Evolutionary conservation across 2,888 invertebrate species (phyloP), one percentile per base, ranked within the genome.

Genomic region (Orthonychiurus folsomi): DNA sequence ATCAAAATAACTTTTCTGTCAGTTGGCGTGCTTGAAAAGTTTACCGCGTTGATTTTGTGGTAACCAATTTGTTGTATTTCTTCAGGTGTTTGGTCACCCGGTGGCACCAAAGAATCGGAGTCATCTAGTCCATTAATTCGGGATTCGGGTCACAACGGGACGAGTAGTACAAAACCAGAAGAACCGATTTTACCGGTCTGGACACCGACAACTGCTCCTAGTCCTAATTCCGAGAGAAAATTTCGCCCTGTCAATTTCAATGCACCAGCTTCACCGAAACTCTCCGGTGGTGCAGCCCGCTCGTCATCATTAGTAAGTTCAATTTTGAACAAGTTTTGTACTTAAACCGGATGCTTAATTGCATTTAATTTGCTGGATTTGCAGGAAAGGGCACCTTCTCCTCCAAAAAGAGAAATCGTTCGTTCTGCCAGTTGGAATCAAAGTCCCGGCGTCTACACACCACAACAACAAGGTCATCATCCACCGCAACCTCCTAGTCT

Each of bases 221-320:
- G 89, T 74, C 89, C 90, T 50, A 82, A 82, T 60, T 79, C 83
- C 27, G 85, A 86, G 70, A 82, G 87, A 72, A 90, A 89, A 78
- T 91, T 89, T 80, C 83, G 87, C 66, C 88, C 91, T 3, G 86
- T 91, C 56, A 85, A 80, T 73, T 87, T 87, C 73, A 85, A 86
- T 74, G 86, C 86, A 60, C 86, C 86, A 56, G 80, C 81, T 60
- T 77, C 85, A 61, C 80, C 85, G 56, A 83, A 80, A 74, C 78
- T 82, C 47, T 68, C 67, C 20, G n/a, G 5, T 5, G 9, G n/a
- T 52, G 24, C 52, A 52, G 5, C 52, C 9, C 24, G 21, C 21
- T 21, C 52, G 5, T 12, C 52, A 12, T 52, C 52, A 9, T 63
- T 70, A 65, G 69, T 70, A 61, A 63, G 67, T 59, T 3, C 47